Evolutionary conservation across 2,113 vertebrate species (phyloP), one percentile per base, ranked within the genome.

Genomic region (Chunga burmeisteri): DNA sequence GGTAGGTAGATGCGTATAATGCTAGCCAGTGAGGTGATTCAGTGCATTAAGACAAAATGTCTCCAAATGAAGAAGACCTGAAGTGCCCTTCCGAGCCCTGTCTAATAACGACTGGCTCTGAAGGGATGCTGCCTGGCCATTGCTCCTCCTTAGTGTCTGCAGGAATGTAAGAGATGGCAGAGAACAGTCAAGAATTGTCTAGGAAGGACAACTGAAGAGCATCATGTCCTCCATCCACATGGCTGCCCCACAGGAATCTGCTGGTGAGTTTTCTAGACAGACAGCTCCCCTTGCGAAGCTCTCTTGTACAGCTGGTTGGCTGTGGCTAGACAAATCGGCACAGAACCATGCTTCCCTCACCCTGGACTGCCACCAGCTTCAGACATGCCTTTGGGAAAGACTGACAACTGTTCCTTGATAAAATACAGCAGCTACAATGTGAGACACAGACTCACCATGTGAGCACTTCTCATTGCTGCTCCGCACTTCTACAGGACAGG

Each of bases 1-100:
- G 91, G 86, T 65, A 96, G 86, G 93, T 91, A 93, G 86, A 62
- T 53, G 82, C 49, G 87, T 84, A 14, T 65, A 55, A 84, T 14
- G 68, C 79, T 49, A 73, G 86, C 72, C 72, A 82, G 83, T 0
- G 16, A 92, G 94, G 81, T 70, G 84, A 58, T 62, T 91, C 90
- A 93, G 94, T 71, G 94, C 95, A 73, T 9, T 8, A 55, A 94
- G 89, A 87, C 32, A 56, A 91, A 91, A 73, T 0, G 4, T 47
- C 85, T 80, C 72, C 82, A 78, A 20, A 58, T 44, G 58, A 79
- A 95, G 71, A 80, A 38, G 78, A 78, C 67, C 84, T 66, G 67
- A 93, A 93, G 74, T 25, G 78, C 63, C 66, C 58, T 71, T 49
- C 65, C 83, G 49, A 71, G 73, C 58, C 67, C 62, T 47, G 36